These are phyloP conservation scores for Toxonevra muliebris DNA, from an alignment of 2,888 invertebrate genomes.

Conservation along the genomic window DNA sequence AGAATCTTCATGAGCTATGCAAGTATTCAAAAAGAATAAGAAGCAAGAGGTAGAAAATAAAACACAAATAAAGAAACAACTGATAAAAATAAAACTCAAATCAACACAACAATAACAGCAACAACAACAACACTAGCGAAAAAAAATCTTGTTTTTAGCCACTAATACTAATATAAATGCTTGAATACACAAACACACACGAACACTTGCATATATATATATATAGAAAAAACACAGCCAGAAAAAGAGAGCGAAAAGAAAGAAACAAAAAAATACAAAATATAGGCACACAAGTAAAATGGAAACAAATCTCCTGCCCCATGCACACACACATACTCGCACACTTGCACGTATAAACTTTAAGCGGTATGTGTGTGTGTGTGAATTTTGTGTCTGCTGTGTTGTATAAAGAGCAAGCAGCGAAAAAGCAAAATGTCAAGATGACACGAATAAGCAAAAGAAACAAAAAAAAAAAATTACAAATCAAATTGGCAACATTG, in stretches of 20 bases:
- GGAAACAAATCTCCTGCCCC: no score
- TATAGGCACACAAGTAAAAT: no score
- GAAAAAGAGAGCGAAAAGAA: slow-evolving; percentile 7
- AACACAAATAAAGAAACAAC: slow-evolving; percentile 17
- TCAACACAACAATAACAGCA: no score
- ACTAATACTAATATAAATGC: neutral
- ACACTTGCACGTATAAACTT: no score
- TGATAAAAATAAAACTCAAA: slow-evolving; percentile 28
- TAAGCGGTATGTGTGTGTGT: no score
- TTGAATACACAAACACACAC: slow-evolving; percentile 14
- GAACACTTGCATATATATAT: slow-evolving; percentile 15
- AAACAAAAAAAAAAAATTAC: slow-evolving; percentile 9
- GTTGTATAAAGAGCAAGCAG: slow-evolving; percentile 23
- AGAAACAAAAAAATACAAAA: no score
- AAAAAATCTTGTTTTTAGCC: neutral
- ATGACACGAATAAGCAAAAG: neutral
- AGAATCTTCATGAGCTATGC: no score
- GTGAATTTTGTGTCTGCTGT: no score
- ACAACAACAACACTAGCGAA: no score
- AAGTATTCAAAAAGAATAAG: no score
- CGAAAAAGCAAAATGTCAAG: neutral
- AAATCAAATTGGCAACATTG: neutral
- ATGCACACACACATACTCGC: no score
- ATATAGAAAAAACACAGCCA: slow-evolving; percentile 21
- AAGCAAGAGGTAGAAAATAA: neutral